A percentile compares a stretch with the other conserved stretches of the same genome.
Evolutionary conservation across 2,113 vertebrate genomes (phyloP).

Genomic region (Sakesphorus luctuosus): DNA sequence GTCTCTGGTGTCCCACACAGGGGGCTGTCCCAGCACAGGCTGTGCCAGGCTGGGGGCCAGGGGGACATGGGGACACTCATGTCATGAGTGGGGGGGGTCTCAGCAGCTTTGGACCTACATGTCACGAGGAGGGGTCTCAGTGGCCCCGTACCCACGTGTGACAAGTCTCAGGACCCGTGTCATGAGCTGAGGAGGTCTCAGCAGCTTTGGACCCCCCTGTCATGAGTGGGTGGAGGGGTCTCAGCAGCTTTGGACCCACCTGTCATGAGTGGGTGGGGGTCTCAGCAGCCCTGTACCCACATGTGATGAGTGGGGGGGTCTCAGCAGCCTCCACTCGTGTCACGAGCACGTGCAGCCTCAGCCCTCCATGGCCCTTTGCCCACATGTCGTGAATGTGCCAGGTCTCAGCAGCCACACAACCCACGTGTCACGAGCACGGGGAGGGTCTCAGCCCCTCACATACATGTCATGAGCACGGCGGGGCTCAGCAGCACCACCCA

Average conservation of each 20-base stretch:
- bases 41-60: background rate
- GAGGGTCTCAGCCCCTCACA: background rate
- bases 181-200: too few relatives aligned
- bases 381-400: background rate
- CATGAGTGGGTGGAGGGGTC: too few relatives aligned
- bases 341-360: background rate
- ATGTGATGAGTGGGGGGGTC: background rate
- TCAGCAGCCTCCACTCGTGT: background rate
- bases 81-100: too few relatives aligned
- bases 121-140: too few relatives aligned
- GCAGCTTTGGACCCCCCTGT: too few relatives aligned
- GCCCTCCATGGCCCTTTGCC: background rate
- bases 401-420: background rate
- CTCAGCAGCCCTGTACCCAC: too few relatives aligned
- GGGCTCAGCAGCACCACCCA: too few relatives aligned
- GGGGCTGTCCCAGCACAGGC: background rate
- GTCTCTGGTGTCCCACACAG: rapidly evolving
- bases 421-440: background rate
- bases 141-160: too few relatives aligned
- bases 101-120: too few relatives aligned
- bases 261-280: background rate
- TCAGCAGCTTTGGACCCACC: too few relatives aligned
- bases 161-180: too few relatives aligned
- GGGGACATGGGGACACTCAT: background rate
- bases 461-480: background rate